Base-by-base conservation (phyloP, 2,888 invertebrate species). In the Masnerella sp. region DNA sequence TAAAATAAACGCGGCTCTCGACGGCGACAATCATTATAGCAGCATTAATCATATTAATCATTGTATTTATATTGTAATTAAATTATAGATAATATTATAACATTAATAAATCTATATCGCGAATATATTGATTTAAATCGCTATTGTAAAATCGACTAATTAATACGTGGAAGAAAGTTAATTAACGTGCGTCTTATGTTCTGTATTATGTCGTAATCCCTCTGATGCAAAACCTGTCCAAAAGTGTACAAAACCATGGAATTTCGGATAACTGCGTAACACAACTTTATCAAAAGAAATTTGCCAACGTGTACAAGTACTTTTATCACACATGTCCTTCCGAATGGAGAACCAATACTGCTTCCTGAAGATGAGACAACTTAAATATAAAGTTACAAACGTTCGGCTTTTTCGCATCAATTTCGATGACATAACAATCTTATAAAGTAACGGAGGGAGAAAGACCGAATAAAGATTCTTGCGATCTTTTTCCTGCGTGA, bases 341-440 rank as follows among this genome's bases (percentile, higher is more conserved):
- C 58, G 68, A 78, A 77, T 78, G 80, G 83, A 83, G 83, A 82
- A 83, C 83, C 77, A 82, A 83, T 84, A 84, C 83, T 83, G 80
- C 78, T 81, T 73, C 78, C 76, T 77, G 75, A 52, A 68, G 49
- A 56, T 45, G 45, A 59, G 52, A 56, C 30, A 58, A 40, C 64
- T 58, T 65, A 47, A 65, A 34, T 38, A 34, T 49, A 45, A 47
- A 38, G 49, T 52, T 69, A 51, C n/a, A 42, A 36, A 61, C 22
- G 7, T 58, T 43, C 0, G 22, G n/a, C 4, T n/a, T 18, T 18
- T 43, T 45, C 8, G 9, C 12, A 61, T 28, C 58, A 64, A 71
- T 58, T 71, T 71, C 32, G 74, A 69, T 54, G 70, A 65, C 54
- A 47, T 70, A 65, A 74, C 56, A 72, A 61, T 58, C n/a, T 22